Percentiles rank a stretch among this genome's conserved stretches.
Conservation (phyloP, 2,113 vertebrate species). For the Gallinago media region DNA sequence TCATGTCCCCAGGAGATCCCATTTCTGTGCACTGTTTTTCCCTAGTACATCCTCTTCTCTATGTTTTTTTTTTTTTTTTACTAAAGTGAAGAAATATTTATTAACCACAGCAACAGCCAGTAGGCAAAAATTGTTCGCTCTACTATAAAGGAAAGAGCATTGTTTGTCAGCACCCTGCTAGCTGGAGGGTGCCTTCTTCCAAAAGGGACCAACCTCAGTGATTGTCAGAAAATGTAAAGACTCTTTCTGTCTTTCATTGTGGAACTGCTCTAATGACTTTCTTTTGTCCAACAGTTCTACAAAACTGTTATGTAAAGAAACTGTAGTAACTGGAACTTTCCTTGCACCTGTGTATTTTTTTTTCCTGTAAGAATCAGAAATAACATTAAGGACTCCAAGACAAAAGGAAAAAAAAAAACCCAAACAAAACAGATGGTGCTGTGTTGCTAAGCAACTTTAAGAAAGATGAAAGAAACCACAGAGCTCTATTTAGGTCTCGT, state of each 20-base stretch:
- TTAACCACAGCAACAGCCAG: not conserved
- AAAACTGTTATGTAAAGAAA: constrained; percentile 17
- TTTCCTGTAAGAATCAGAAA: not conserved
- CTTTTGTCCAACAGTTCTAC: constrained; percentile 2
- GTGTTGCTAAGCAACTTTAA: constrained; percentile 53
- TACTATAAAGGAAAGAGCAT: not conserved
- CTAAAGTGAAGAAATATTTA: constrained; percentile 5
- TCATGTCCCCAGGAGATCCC: not conserved
- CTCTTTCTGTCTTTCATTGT: not conserved
- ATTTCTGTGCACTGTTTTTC: not conserved
- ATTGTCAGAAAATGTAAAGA: not conserved
- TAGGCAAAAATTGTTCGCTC: not conserved
- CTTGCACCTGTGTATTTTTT: not conserved
- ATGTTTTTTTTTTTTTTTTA: not conserved
- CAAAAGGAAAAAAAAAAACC: not conserved
- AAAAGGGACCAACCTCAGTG: not conserved
- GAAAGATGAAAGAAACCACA: constrained; percentile 55
- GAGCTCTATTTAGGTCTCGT: constrained; percentile 23
- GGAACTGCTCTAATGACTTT: not conserved
- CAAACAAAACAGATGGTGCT: not conserved
- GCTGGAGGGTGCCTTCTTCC: not conserved
- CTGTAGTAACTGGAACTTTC: not conserved
- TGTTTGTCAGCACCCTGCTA: not conserved
- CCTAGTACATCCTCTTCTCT: not conserved
- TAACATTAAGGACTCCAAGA: not conserved